Base-by-base conservation (phyloP, 2,797 vertebrate species). In the Mycteria americana region DNA sequence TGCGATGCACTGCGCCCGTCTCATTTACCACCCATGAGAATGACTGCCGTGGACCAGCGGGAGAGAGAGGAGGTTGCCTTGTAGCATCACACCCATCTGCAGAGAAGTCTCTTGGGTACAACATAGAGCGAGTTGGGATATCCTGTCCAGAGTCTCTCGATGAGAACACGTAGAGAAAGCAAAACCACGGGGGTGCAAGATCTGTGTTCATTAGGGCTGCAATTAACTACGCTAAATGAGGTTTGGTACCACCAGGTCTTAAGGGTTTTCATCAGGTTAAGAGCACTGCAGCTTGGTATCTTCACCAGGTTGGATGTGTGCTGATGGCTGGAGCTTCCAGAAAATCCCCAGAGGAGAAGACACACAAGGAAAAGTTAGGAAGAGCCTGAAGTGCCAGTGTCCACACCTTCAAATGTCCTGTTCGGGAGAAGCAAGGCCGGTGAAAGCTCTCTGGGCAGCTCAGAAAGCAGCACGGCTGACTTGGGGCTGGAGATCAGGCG, bases 111-210 rank as follows among this genome's bases (percentile, higher is more conserved):
- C 14, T 16, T 31, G 57, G 19, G 24, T 31, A 33, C 67, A 16
- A 8, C 37, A 9, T 48, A 22, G 53, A 68, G 12, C 7, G 4
- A 33, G 57, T 0, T 35, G 69, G 82, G 45, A 37, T 41, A 24
- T 12, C 53, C 8, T 0, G 5, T 28, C 53, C 1, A 0, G 30
- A 27, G 33, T 4, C 6, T 53, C 8, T 27, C 2, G 2, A 24
- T 31, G 50, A 31, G n/a, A 39, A 31, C 31, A 56, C 28, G 59
- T 5, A 18, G 69, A 27, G 35, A 78, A 59, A 59, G 25, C 59
- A 13, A 17, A 78, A 50, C 21, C 65, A 33, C 7, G 0, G 6
- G 1, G 19, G n/a, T 33, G 37, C 43, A 10, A 63, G 65, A 9
- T 18, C 80, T 4, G 4, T 2, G 13, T 11, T 79, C 53, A 5